phyloP scores from a whole-genome alignment of 2,888 invertebrate genomes.

The Agrochola lychnidis region DNA sequence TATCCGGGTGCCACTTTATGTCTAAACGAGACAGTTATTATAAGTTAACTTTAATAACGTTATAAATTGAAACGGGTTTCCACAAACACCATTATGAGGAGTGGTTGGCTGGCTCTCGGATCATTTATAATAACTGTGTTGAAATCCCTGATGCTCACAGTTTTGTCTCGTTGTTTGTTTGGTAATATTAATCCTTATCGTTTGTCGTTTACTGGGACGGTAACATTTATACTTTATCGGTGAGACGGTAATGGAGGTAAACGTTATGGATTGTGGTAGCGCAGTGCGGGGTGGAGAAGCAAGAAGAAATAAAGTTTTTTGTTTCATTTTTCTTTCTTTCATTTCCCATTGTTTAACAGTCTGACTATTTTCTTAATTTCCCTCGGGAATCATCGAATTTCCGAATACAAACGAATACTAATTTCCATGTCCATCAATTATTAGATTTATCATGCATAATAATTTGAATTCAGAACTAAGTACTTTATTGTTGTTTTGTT shows the following conservation, averaged over 20 bases:
- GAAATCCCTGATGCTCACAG: constrained; percentile 30
- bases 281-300: too few relatives aligned
- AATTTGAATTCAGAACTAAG: too few relatives aligned
- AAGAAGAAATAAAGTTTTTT: too few relatives aligned
- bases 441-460: too few relatives aligned
- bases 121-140: constrained; percentile 39
- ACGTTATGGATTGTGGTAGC: not conserved
- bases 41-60: constrained; percentile 50
- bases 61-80: constrained; percentile 62
- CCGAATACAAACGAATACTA: too few relatives aligned
- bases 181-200: constrained; percentile 35
- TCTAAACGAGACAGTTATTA: constrained; percentile 52
- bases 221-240: constrained; percentile 8
- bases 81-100: constrained; percentile 46
- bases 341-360: too few relatives aligned
- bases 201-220: constrained; percentile 36
- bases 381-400: too few relatives aligned
- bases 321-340: too few relatives aligned
- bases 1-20: constrained; percentile 46
- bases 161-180: constrained; percentile 21
- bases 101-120: constrained; percentile 16
- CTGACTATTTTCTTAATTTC: too few relatives aligned
- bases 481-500: too few relatives aligned
- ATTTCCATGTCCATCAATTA: too few relatives aligned
- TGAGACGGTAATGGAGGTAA: constrained; percentile 1